Conservation (phyloP, 2,113 vertebrate genomes). For the Istiophorus platypterus region DNA sequence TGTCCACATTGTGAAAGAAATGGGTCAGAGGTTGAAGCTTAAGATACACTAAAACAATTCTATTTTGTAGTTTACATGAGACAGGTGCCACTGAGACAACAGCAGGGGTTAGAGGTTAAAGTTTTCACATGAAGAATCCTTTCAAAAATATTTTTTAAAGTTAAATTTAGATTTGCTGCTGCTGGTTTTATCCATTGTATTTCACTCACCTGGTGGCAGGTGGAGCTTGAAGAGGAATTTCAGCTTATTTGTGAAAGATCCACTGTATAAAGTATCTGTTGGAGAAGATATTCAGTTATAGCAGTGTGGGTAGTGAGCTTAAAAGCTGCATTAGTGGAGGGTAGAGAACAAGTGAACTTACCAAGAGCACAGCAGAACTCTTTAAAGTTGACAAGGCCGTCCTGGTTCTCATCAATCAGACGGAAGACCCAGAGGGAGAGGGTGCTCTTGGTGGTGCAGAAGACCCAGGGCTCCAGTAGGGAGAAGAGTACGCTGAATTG, state of each 20-base stretch:
- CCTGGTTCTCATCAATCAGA: conserved; percentile 90
- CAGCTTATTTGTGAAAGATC: conserved; percentile 96
- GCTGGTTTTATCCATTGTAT: not conserved
- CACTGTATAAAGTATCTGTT: conserved; percentile 92
- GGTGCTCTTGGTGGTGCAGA: conserved; percentile 87
- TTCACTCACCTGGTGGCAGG: conserved; percentile 92
- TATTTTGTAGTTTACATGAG: conserved; percentile 10
- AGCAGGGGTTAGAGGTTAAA: not conserved
- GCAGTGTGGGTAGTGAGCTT: not conserved
- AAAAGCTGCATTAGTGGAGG: not conserved
- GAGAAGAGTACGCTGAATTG: conserved; percentile 92
- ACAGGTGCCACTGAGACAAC: conserved; percentile 4
- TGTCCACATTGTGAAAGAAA: conserved; percentile 2
- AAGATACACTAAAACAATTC: not conserved
- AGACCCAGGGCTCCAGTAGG: conserved; percentile 94
- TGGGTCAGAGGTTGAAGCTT: conserved; percentile 30
- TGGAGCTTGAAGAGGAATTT: conserved; percentile 98
- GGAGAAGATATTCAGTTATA: conserved; percentile 30
- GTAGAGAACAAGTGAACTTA: conserved; percentile 63
- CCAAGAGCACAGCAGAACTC: conserved; percentile 92
- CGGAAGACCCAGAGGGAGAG: conserved; percentile 92
- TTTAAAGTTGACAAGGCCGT: conserved; percentile 95
- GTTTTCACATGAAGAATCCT: not conserved
- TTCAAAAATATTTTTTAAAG: not conserved
- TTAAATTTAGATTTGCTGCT: not conserved